Conservation (phyloP, 2,797 vertebrate species). For the Pampus argenteus region DNA sequence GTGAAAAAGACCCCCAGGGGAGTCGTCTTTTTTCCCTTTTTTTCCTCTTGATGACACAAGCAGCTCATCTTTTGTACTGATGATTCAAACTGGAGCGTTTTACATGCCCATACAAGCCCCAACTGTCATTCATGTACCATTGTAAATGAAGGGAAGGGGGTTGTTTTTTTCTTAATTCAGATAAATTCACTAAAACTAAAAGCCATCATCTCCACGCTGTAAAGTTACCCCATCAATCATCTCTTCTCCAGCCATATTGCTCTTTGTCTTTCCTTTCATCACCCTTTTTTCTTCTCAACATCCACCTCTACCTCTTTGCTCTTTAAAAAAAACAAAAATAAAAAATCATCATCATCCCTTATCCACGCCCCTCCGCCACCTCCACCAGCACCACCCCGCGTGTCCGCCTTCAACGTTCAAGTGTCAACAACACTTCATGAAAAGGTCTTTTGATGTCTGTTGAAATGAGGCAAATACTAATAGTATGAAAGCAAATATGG, state of each 20-base stretch:
- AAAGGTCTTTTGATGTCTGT: slow-evolving; percentile 61
- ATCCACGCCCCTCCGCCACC: not conserved
- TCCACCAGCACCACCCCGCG: too few species aligned
- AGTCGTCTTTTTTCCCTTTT: not conserved
- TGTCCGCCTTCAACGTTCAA: slow-evolving; percentile 38
- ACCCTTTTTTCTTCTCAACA: not conserved
- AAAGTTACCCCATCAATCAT: not conserved
- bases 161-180: not conserved
- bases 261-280: not conserved
- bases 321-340: slow-evolving; percentile 12
- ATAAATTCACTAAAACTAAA: not conserved
- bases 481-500: slow-evolving; percentile 36
- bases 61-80: not conserved
- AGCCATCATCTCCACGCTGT: not conserved
- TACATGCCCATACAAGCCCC: not conserved
- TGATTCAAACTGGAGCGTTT: too few species aligned
- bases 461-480: slow-evolving; percentile 47
- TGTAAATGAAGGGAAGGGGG: not conserved
- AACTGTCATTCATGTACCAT: too few species aligned
- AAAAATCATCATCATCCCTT: slow-evolving; percentile 20
- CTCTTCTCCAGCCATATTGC: slow-evolving; percentile 1
- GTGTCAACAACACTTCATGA: slow-evolving; percentile 50
- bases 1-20: not conserved
- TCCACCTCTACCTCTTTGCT: not conserved
- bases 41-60: too few species aligned